Conservation (phyloP, 2,113 vertebrate genomes). For the Varanus salvator region DNA sequence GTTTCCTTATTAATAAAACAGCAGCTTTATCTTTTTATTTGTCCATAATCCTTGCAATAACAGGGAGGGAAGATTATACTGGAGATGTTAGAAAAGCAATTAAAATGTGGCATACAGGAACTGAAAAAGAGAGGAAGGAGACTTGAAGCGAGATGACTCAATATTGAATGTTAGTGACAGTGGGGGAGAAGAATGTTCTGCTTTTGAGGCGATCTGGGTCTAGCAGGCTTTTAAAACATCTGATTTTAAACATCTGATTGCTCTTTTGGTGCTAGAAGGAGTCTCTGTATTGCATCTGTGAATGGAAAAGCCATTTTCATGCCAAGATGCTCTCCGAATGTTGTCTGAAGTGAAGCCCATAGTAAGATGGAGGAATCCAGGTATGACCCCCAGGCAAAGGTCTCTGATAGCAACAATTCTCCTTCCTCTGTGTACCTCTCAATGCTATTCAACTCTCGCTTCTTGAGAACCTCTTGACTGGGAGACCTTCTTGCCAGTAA, state of each 20-base stretch:
- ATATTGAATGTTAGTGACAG: not conserved
- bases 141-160: not conserved
- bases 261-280: not conserved
- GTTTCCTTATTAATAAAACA: constrained; percentile 80
- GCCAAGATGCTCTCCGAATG: not conserved
- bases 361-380: too few relatives aligned
- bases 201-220: not conserved
- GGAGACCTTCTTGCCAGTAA: not conserved
- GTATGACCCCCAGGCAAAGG: not conserved
- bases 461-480: not conserved
- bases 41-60: constrained; percentile 72
- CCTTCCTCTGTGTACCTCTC: not conserved
- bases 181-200: not conserved
- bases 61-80: constrained; percentile 66
- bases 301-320: not conserved
- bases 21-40: constrained; percentile 65
- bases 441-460: not conserved
- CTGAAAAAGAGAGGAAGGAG: not conserved
- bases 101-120: constrained; percentile 61
- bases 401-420: not conserved
- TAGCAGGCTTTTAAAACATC: too few relatives aligned
- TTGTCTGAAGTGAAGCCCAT: not conserved
- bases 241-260: not conserved
- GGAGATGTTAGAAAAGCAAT: constrained; percentile 73
- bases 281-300: not conserved